Conservation (phyloP, 1,140 invertebrate genomes). For the Drosophila mauritiana region DNA sequence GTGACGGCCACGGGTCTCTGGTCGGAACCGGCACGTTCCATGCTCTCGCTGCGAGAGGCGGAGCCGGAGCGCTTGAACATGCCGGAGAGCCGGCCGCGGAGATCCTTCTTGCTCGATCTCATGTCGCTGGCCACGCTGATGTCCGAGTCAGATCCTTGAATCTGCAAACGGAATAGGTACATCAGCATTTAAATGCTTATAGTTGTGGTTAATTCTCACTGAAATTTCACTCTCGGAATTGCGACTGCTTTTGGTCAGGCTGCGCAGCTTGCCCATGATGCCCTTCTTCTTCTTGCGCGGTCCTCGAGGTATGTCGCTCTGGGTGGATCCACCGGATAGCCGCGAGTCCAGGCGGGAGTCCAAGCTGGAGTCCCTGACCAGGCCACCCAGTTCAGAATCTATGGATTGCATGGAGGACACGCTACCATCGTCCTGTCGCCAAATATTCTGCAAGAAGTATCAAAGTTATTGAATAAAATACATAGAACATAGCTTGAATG, state of each 20-base stretch:
- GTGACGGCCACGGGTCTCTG: conserved; percentile 79
- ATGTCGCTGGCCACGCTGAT: conserved; percentile 87
- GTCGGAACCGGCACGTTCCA: conserved; percentile 64
- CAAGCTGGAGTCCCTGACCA: conserved; percentile 84
- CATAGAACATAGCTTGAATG: too few relatives aligned
- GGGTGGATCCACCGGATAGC: conserved; percentile 92
- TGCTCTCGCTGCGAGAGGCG: conserved; percentile 77
- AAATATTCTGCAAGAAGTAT: conserved; percentile 85
- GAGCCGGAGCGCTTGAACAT: conserved; percentile 90
- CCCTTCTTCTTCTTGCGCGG: conserved; percentile 93
- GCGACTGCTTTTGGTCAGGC: conserved; percentile 91
- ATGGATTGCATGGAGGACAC: conserved; percentile 92
- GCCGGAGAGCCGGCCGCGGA: conserved; percentile 91
- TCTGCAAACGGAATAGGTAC: conserved; percentile 34
- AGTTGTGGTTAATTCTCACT: conserved; percentile 31
- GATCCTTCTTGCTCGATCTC: conserved; percentile 89
- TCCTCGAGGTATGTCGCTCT: conserved; percentile 90
- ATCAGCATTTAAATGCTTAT: too few relatives aligned
- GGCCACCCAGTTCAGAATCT: conserved; percentile 86
- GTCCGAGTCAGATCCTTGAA: conserved; percentile 91
- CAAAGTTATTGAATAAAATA: neutral
- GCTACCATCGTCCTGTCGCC: conserved; percentile 91
- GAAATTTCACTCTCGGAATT: conserved; percentile 84
- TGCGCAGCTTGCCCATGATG: conserved; percentile 93
- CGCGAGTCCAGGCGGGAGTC: conserved; percentile 86